Evolutionary conservation across 2,113 vertebrate species (phyloP), one percentile per base, ranked within the genome.

Genomic region (Piprites chloris): DNA sequence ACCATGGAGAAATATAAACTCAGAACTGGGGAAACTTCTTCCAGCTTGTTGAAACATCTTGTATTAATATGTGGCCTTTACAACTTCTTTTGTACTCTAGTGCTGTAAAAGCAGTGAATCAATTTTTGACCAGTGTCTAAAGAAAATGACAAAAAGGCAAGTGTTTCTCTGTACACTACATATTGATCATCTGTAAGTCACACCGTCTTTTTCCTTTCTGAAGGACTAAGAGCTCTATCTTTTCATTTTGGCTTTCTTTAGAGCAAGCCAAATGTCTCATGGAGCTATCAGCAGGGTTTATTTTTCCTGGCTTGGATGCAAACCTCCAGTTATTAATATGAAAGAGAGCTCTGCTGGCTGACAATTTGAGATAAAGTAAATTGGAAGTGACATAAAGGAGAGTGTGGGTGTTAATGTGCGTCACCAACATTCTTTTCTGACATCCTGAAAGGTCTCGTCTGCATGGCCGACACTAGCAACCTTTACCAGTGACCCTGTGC

Each of bases 291-390:
- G 88, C 93, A 96, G 94, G 96, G 90, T 96, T 97, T 97, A 96
- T 98, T 98, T 98, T 98, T 96, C 92, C 97, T 98, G 97, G 96
- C 96, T 97, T 95, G 86, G 77, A 96, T 95, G 95, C 94, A 98
- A 97, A 95, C 88, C 83, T 97, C 87, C 71, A 96, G 96, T 97
- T 98, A 98, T 98, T 98, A 98, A 97, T 98, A 98, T 96, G 93
- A 93, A 95, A 61, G 62, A 91, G 85, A 96, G 94, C 95, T 96
- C 95, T 97, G 92, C 93, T 98, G 96, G 97, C 97, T 98, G 98
- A 98, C 97, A 98, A 97, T 97, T 98, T 97, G 97, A 98, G 93
- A 96, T 97, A 98, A 98, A 97, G 94, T 96, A 98, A 98, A 98
- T 98, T 97, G 93, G 73, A 98, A 97, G 91, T 97, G 98, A 97